phyloP scores from a whole-genome alignment of 1,140 invertebrate species.

The Amyelois transitella region DNA sequence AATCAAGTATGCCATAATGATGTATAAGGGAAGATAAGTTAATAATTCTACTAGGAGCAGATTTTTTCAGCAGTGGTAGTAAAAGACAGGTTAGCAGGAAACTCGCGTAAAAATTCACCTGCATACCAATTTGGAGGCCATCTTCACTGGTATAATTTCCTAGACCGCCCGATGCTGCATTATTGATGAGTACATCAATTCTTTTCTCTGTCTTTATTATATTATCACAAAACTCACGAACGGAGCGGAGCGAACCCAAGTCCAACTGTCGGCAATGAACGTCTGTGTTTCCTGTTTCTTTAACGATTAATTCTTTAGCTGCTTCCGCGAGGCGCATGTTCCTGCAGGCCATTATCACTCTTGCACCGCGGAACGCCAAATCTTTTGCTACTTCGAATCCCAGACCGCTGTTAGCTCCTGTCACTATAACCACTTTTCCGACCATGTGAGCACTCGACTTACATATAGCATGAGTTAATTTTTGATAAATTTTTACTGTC shows the following conservation, averaged over 20 bases:
- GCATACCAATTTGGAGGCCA: conserved; percentile 91
- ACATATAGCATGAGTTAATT: conserved; percentile 55
- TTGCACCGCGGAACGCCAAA: conserved; percentile 87
- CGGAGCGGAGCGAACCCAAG: conserved; percentile 81
- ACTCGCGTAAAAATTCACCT: conserved; percentile 91
- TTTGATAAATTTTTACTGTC: conserved; percentile 48
- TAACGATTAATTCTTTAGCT: conserved; percentile 79
- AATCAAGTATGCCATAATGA: conserved; percentile 82
- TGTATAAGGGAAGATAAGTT: conserved; percentile 90
- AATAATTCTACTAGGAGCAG: conserved; percentile 86
- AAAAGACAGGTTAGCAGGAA: conserved; percentile 85
- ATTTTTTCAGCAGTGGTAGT: conserved; percentile 81
- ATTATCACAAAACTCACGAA: conserved; percentile 82
- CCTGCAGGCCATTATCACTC: conserved; percentile 87
- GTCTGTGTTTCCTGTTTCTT: conserved; percentile 71
- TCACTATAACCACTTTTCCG: conserved; percentile 81
- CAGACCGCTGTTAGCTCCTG: conserved; percentile 84
- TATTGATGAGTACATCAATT: conserved; percentile 85
- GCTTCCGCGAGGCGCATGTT: conserved; percentile 76
- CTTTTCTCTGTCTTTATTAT: conserved; percentile 81
- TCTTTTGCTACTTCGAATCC: conserved; percentile 88
- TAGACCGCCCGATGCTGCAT: conserved; percentile 80
- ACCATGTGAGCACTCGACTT: conserved; percentile 67
- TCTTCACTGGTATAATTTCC: conserved; percentile 80
- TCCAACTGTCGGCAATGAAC: conserved; percentile 79